Evolutionary conservation across 2,797 vertebrate genomes (phyloP).

Genomic region (Lateolabrax maculatus): DNA sequence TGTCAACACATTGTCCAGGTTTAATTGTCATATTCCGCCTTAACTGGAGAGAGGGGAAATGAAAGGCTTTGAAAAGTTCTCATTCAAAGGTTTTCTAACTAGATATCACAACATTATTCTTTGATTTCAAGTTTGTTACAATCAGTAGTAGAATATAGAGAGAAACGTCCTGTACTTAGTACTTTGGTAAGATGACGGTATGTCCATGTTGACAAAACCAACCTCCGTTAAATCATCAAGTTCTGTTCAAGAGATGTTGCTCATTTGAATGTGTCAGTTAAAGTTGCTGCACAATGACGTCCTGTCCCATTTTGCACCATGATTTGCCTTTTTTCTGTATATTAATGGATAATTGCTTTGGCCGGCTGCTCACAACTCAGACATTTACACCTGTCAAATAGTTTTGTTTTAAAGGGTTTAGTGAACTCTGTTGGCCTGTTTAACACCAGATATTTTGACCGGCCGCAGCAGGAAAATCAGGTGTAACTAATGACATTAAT

Average conservation of each 20-base stretch:
- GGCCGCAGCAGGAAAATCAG: neutral
- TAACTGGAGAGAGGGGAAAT: neutral
- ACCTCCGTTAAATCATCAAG: too few relatives aligned
- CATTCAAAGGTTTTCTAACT: neutral
- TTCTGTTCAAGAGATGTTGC: too few relatives aligned
- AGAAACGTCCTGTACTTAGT: neutral
- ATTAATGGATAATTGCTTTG: neutral
- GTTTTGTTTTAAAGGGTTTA: neutral
- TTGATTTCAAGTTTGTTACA: neutral
- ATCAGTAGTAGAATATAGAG: neutral
- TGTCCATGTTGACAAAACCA: neutral
- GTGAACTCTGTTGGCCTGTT: neutral
- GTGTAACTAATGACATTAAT: constrained; percentile 2
- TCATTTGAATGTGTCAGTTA: too few relatives aligned
- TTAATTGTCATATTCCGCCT: neutral
- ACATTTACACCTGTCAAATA: neutral
- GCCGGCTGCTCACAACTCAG: neutral
- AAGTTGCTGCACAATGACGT: too few relatives aligned
- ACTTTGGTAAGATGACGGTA: neutral
- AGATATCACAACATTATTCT: neutral
- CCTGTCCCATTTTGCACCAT: neutral
- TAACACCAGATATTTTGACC: neutral
- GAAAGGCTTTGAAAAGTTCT: neutral
- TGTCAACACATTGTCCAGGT: too few relatives aligned
- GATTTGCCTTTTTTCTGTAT: neutral